These are phyloP conservation scores for Lagria hirta DNA, from an alignment of 2,888 invertebrate genomes.

Conservation along the genomic window DNA sequence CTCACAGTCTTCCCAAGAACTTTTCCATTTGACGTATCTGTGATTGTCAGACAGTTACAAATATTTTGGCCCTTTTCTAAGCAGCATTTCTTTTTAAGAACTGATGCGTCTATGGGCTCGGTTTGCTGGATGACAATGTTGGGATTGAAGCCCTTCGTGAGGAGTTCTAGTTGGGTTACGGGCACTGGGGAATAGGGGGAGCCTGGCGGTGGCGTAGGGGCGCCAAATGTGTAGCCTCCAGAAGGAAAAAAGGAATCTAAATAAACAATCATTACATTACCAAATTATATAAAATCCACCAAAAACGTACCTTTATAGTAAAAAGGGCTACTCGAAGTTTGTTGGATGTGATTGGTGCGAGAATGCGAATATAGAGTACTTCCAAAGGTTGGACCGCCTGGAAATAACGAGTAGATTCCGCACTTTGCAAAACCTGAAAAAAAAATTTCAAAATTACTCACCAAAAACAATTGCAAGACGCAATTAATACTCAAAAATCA, in stretches of 20 bases:
- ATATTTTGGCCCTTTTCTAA: slow-evolving; percentile 42
- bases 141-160: slow-evolving; percentile 56
- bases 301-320: slow-evolving; percentile 53
- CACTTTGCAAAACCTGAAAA: slow-evolving; percentile 67
- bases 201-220: slow-evolving; percentile 65
- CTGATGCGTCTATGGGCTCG: slow-evolving; percentile 32
- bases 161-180: slow-evolving; percentile 66
- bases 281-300: neutral
- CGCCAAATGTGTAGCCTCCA: slow-evolving; percentile 65
- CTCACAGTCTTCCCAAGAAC: slow-evolving; percentile 15
- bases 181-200: slow-evolving; percentile 70
- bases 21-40: slow-evolving; percentile 2
- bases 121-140: slow-evolving; percentile 55
- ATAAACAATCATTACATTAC: slow-evolving; percentile 49
- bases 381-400: slow-evolving; percentile 54
- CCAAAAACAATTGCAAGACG: too few species aligned
- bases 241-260: slow-evolving; percentile 70
- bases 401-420: slow-evolving; percentile 72
- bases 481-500: neutral
- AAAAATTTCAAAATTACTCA: slow-evolving; percentile 26
- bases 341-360: slow-evolving; percentile 49
- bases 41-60: slow-evolving; percentile 39
- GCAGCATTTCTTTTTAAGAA: slow-evolving; percentile 49
- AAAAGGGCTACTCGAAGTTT: slow-evolving; percentile 50
- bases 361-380: slow-evolving; percentile 53